phyloP scores from a whole-genome alignment of 2,113 vertebrate genomes.

The Gymnorhina tibicen region DNA sequence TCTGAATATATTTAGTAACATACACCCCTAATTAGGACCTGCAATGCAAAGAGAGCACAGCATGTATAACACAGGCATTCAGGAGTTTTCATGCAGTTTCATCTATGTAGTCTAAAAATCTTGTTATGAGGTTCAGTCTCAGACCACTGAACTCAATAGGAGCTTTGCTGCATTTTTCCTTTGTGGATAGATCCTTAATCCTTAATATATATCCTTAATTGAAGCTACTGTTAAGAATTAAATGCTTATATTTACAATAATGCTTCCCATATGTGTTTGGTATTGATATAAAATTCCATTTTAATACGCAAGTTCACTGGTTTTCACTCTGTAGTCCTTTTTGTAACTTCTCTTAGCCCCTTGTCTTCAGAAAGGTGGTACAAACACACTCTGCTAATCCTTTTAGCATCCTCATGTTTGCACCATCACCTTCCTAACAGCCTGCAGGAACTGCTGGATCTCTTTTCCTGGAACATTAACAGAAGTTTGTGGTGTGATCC shows the following conservation, averaged over 20 bases:
- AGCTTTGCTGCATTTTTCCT: background rate
- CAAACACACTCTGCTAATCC: conserved; percentile 29
- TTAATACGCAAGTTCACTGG: background rate
- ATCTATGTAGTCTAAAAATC: background rate
- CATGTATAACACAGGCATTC: background rate
- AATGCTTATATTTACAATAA: background rate
- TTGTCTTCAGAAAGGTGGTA: conserved; percentile 17
- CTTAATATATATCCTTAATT: background rate
- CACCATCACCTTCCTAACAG: conserved; percentile 18
- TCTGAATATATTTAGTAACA: background rate
- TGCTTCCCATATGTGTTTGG: background rate
- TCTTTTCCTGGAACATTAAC: conserved; percentile 51
- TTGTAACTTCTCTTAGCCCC: background rate
- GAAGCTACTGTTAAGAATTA: background rate
- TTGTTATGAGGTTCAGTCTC: background rate
- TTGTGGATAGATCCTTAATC: background rate
- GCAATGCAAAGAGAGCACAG: background rate
- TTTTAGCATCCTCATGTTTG: conserved; percentile 58
- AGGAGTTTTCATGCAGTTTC: background rate
- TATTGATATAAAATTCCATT: background rate
- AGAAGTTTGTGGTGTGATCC: conserved; percentile 45
- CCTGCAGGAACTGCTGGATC: conserved; percentile 21
- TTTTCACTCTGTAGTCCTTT: background rate
- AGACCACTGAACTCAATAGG: background rate
- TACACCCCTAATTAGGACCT: background rate